These are phyloP conservation scores for Drosophila nigromelanica DNA, from an alignment of 1,140 invertebrate genomes.

Conservation along the genomic window DNA sequence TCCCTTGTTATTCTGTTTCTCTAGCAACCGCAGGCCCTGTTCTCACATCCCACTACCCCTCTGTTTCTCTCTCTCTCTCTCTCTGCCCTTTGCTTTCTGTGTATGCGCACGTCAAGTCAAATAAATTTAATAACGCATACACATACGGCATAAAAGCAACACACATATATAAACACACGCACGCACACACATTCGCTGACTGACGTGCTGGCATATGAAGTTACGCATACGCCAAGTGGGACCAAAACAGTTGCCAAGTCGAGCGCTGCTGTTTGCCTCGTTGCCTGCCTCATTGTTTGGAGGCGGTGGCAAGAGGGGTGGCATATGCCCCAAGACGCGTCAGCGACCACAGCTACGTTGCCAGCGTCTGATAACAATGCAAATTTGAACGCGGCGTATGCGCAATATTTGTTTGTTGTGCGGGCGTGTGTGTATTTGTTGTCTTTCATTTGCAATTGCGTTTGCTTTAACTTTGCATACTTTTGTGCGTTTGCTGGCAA, in stretches of 20 bases:
- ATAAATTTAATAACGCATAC: conserved; percentile 83
- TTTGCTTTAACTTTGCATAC: conserved; percentile 65
- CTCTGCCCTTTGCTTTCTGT: conserved; percentile 20
- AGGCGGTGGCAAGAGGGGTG: background rate
- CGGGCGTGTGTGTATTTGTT: conserved; percentile 25
- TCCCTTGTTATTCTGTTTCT: conserved; percentile 34
- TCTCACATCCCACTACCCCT: background rate
- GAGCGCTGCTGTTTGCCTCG: conserved; percentile 36
- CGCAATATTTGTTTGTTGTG: conserved; percentile 54
- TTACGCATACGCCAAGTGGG: conserved; percentile 71
- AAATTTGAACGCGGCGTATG: conserved; percentile 71
- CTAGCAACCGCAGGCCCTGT: conserved; percentile 34
- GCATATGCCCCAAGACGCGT: conserved; percentile 63
- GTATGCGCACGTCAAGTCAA: conserved; percentile 77
- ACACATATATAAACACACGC: conserved; percentile 15
- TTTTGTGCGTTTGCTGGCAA: conserved; percentile 34
- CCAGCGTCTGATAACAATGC: conserved; percentile 73
- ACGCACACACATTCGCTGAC: conserved; percentile 24
- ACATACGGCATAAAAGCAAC: conserved; percentile 68
- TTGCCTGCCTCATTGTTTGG: conserved; percentile 45
- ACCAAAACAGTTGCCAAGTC: conserved; percentile 55
- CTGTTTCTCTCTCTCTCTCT: background rate
- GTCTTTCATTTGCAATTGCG: conserved; percentile 43
- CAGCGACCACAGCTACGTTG: conserved; percentile 57
- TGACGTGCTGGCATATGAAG: conserved; percentile 37